Percentiles rank a stretch among this genome's conserved stretches.
phyloP scores from a whole-genome alignment of 1,140 invertebrate genomes.

The Lutraria rhynchaena region DNA sequence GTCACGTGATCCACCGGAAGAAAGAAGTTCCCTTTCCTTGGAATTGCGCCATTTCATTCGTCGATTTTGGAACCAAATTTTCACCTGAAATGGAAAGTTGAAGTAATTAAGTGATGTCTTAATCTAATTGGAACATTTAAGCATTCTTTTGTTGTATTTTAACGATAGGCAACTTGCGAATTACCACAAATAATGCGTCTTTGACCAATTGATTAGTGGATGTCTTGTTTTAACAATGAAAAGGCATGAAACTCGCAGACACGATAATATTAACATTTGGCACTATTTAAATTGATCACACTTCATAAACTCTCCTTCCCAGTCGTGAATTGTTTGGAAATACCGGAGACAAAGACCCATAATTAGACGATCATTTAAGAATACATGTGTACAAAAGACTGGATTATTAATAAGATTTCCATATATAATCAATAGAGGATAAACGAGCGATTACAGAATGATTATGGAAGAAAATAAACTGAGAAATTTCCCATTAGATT shows the following conservation, averaged over 20 bases:
- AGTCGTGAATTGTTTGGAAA: background rate
- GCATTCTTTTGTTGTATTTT: no score
- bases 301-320: background rate
- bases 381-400: constrained; percentile 8
- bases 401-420: constrained; percentile 43
- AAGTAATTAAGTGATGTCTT: background rate
- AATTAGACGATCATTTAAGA: constrained; percentile 22
- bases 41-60: constrained; percentile 90
- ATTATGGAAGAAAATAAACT: constrained; percentile 58
- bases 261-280: background rate
- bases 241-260: background rate
- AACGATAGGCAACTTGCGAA: no score
- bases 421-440: constrained; percentile 41
- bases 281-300: background rate
- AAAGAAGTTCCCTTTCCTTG: constrained; percentile 96
- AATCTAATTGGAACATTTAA: no score
- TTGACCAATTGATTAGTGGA: no score
- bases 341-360: background rate
- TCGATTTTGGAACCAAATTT: constrained; percentile 83
- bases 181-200: no score
- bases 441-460: constrained; percentile 53
- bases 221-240: no score
- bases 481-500: constrained; percentile 47
- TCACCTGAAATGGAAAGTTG: constrained; percentile 76
- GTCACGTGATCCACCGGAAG: constrained; percentile 94